Evolutionary conservation across 23 tunicate species (phyloP), one percentile per base, ranked within the genome.

Genomic region (Halocynthia roretzi): DNA sequence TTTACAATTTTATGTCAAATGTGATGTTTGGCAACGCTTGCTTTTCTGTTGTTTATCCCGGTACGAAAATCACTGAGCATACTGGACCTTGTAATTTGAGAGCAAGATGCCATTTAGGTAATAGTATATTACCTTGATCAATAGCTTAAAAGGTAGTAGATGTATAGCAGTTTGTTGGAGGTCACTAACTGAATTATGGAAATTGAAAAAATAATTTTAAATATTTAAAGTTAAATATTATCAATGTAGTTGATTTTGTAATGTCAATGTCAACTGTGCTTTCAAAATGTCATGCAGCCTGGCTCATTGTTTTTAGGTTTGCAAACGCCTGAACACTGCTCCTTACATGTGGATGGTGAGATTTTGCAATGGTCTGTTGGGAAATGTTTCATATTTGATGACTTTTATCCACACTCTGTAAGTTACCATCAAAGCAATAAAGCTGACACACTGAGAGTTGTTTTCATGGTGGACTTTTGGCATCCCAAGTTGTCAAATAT

Each of bases 401-500:
- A 90, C 54, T 81, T 87, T 7, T 85, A 62, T 72, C 72, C 77
- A 6, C 97, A 90, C 56, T 85, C 90, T 23, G 97, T 89, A 8
- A 61, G 23, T 7, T 67, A 76, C 18, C 70, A 21, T 9, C 40
- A 7, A 50, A 17, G 57, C 11, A 10, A 21, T 40, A 15, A 44
- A 5, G 7, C 23, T 15, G 20, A 71, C 53, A 31, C 40, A 44
- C 72, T 0, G 12, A 68, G 97, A 23, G 80, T 62, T 9, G 81
- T 90, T 31, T 57, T 90, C 21, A 76, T 90, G 83, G 90, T 90
- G 19, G 97, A 90, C 65, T 77, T 90, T 21, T 90, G 97, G 97
- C 85, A 85, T 56, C 71, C 83, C 48, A 81, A 85, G 61, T 23
- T 87, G 15, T 61, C 80, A 11, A n/a, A 8, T 10, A 19, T 19